A percentile compares a stretch with the other conserved stretches of the same genome.
Conservation (phyloP, 2,888 invertebrate species). For the Acleris sparsana region DNA sequence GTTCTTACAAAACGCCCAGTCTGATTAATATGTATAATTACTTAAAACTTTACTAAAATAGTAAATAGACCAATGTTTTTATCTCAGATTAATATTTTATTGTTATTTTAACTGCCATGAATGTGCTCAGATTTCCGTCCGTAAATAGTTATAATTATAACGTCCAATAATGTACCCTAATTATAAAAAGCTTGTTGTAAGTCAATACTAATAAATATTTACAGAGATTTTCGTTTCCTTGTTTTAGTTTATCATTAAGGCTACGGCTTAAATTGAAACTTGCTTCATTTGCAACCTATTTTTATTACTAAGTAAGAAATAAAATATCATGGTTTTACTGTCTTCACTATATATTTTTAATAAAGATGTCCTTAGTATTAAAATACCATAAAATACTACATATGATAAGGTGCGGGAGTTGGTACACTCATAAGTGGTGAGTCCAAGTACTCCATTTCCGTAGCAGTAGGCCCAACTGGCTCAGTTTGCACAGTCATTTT, state of each 20-base stretch:
- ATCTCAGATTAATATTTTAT: slow-evolving; percentile 36
- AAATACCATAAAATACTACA: slow-evolving; percentile 43
- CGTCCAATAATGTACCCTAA: slow-evolving; percentile 49
- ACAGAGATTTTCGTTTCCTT: slow-evolving; percentile 54
- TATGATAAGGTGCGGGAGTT: slow-evolving; percentile 89
- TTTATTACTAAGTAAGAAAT: slow-evolving; percentile 5
- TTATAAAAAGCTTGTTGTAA: slow-evolving; percentile 62
- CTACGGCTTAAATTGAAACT: neutral
- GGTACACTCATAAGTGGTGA: slow-evolving; percentile 94
- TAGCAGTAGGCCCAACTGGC: slow-evolving; percentile 80
- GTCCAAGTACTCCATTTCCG: slow-evolving; percentile 89
- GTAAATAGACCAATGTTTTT: slow-evolving; percentile 11
- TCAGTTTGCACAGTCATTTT: slow-evolving; percentile 90
- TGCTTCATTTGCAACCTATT: neutral
- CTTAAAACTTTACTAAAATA: slow-evolving; percentile 22
- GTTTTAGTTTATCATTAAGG: slow-evolving; percentile 43
- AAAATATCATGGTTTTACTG: slow-evolving; percentile 31
- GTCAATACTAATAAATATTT: slow-evolving; percentile 75
- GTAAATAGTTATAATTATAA: slow-evolving; percentile 37
- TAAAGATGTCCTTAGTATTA: slow-evolving; percentile 3
- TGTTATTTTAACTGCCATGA: slow-evolving; percentile 55
- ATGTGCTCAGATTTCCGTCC: slow-evolving; percentile 64
- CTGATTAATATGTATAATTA: slow-evolving; percentile 6
- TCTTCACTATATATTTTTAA: slow-evolving; percentile 7
- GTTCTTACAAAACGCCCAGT: neutral